Evolutionary conservation across 1,140 invertebrate genomes (phyloP).

Genomic region (Saccostrea echinata): DNA sequence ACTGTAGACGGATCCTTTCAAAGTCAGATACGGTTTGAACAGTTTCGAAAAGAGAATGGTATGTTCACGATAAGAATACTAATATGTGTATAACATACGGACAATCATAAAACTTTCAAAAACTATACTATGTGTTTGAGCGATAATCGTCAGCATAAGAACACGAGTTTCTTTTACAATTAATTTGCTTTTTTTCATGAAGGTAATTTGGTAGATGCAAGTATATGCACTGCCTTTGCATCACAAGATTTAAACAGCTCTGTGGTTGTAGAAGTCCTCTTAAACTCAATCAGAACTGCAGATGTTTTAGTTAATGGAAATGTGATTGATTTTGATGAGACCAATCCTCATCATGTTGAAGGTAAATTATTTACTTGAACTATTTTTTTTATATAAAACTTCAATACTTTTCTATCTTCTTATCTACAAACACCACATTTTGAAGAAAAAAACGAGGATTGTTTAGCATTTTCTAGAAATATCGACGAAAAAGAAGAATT

Average conservation of each 20-base stretch:
- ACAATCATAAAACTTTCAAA: too few species aligned
- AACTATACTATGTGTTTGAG: too few species aligned
- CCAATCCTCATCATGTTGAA: not conserved
- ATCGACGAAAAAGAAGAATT: too few species aligned
- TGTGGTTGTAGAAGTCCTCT: slow-evolving; percentile 44
- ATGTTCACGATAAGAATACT: not conserved
- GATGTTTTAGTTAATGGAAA: slow-evolving; percentile 53
- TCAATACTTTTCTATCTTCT: not conserved
- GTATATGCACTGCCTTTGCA: slow-evolving; percentile 46
- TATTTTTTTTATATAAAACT: not conserved
- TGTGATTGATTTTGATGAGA: slow-evolving; percentile 26
- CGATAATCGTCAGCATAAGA: too few species aligned
- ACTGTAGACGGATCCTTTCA: not conserved
- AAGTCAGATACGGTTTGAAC: slow-evolving; percentile 27
- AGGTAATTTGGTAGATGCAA: slow-evolving; percentile 34
- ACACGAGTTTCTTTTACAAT: too few species aligned
- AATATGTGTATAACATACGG: too few species aligned
- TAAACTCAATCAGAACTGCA: slow-evolving; percentile 49
- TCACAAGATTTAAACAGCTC: not conserved
- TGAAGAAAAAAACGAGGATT: too few species aligned
- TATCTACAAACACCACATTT: not conserved
- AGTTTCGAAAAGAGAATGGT: slow-evolving; percentile 5
- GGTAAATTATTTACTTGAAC: slow-evolving; percentile 1
- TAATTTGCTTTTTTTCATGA: not conserved
- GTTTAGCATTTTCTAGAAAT: too few species aligned